Base-by-base conservation (phyloP, 2,888 invertebrate species). In the Helleia helle region DNA sequence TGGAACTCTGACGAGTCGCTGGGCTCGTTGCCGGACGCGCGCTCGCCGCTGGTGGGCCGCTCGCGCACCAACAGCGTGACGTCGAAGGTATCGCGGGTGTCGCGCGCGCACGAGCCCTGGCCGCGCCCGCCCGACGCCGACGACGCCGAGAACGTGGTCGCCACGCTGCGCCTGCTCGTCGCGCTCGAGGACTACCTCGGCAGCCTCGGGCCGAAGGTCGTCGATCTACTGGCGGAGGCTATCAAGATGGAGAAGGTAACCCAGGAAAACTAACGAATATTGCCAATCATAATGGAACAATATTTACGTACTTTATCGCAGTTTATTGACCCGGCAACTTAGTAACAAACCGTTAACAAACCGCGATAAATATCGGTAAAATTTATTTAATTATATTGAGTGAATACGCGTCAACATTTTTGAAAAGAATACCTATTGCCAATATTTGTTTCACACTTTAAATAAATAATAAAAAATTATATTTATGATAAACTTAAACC, bases 121-220 rank as follows among this genome's bases (percentile, higher is more conserved):
- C 26, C 41, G 41, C 14, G 46, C 15, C 29, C 36, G 18, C 52
- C 36, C 50, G 70, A 69, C 47, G 68, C 79, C 40, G 71, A 68
- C 7, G 79, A 86, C 28, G 63, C 86, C 0, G 87, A 88, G 42
- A 87, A 88, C 34, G 85, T 91, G 4, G 89, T 92, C 2, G 88
- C 87, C 14, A 91, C 93, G 36, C 69, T 95, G 42, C 86, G 94
- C 25, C 79, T 93, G 48, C 80, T 95, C 0, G 93, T 93, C 0
- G 94, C 94, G 1, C 74, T 95, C 3, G 95, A 95, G 65, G 91
- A 91, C 52, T 91, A 93, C 58, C 74, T 95, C 36, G 95, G 95
- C n/a, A 93, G 93, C 25, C 76, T 95, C 4, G 94, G 94, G 0
- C 94, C 94, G 0, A 92, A 91, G 69, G 86, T 94, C 8, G 89